Evolutionary conservation across 2,797 vertebrate genomes (phyloP), one percentile per base, ranked within the genome.

Genomic region (Philypnodon macrostomus): DNA sequence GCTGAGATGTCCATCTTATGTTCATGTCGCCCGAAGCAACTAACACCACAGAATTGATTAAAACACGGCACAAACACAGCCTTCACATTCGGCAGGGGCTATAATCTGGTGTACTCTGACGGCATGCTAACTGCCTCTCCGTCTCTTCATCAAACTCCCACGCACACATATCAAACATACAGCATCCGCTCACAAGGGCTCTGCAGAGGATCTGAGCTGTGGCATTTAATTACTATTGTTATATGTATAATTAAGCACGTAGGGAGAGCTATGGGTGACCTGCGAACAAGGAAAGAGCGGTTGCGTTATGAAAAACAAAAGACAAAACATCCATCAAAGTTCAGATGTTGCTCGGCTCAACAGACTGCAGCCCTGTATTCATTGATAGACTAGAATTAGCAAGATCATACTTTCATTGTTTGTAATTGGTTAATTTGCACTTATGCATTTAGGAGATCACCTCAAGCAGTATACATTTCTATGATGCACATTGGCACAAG

Each of bases 81-180:
- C 23, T 39, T 26, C 54, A 17, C 38, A 55, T 63, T 65, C 42
- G 29, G 54, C 40, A 1, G 11, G n/a, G 47, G 51, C 67, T 55
- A 51, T 58, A 58, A 74, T 76, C 39, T 41, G 36, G 58, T 64
- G 64, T 53, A 58, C 56, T 67, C 57, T 51, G 59, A 71, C 42
- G 62, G 62, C 53, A 73, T 60, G 63, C 58, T 70, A 80, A 75
- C 75, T 68, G 74, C 53, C 46, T 58, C 49, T 50, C 53, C 70
- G 64, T 74, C 66, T 52, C 48, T 63, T 71, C 69, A 40, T 77
- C 73, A 66, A 60, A 58, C 63, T 52, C 75, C 69, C 73, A 75
- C 66, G 9, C 70, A 48, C 33, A 23, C 53, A 21, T 61, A 70
- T 72, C 62, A 71, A 36, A 61, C 29, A 46, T 12, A 7, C 50